Evolutionary conservation across 2,797 vertebrate species (phyloP).

Genomic region (Crax fasciolata): DNA sequence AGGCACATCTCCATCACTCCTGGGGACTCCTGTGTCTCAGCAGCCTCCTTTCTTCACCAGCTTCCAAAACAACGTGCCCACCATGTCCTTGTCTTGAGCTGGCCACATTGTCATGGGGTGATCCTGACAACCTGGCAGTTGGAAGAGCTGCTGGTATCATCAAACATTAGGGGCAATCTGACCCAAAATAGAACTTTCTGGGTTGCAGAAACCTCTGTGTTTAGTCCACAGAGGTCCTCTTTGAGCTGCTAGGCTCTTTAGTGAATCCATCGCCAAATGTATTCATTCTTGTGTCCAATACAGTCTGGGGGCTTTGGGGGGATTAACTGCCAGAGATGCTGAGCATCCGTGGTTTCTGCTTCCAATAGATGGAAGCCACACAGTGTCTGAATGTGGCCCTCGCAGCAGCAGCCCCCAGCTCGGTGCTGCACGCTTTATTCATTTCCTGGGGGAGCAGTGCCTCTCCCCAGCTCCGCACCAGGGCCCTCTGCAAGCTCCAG

Average conservation of each 20-base stretch:
- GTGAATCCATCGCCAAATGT: neutral
- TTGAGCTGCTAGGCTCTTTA: neutral
- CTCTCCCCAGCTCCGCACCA: neutral
- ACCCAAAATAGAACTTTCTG: neutral
- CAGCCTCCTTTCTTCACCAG: neutral
- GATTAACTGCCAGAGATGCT: neutral
- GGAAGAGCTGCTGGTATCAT: neutral
- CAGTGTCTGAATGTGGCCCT: neutral
- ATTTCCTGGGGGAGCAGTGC: neutral
- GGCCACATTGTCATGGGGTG: neutral
- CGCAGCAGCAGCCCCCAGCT: neutral
- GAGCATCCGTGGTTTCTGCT: neutral
- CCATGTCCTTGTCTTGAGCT: neutral
- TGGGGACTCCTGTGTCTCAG: neutral
- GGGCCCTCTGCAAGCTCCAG: neutral
- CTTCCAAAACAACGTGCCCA: rapidly evolving
- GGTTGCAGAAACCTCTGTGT: neutral
- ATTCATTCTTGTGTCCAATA: neutral
- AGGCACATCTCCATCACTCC: neutral
- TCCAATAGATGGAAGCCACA: neutral
- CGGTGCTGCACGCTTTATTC: neutral
- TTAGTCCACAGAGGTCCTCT: neutral
- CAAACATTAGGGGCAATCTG: neutral
- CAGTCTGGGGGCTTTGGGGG: neutral
- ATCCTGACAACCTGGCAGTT: neutral